Conservation (phyloP, 2,113 vertebrate species). For the Dascyllus trimaculatus region DNA sequence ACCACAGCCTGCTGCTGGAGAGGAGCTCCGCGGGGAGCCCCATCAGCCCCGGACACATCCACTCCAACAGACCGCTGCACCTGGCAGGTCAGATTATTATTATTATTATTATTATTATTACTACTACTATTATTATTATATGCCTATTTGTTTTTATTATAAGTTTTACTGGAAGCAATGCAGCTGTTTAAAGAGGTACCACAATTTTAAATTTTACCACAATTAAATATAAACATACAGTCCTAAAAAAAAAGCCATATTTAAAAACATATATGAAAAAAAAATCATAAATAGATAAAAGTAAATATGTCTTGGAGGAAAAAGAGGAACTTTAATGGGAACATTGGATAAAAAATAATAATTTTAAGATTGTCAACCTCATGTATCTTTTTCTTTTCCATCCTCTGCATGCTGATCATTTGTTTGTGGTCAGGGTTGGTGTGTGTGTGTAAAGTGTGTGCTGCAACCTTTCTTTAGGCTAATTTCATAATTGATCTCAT, state of each 20-base stretch:
- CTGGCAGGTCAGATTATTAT: constrained; percentile 83
- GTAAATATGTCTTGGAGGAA: background rate
- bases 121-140: background rate
- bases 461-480: constrained; percentile 41
- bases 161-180: background rate
- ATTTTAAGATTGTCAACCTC: too few relatives aligned
- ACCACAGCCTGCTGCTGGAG: constrained; percentile 89
- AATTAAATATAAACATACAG: too few relatives aligned
- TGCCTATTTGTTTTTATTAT: background rate
- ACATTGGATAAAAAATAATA: too few relatives aligned
- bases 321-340: too few relatives aligned
- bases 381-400: background rate
- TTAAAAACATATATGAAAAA: background rate
- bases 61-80: constrained; percentile 85
- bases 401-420: background rate
- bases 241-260: background rate
- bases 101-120: constrained; percentile 7
- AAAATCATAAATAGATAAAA: background rate
- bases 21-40: constrained; percentile 85
- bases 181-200: background rate
- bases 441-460: constrained; percentile 17
- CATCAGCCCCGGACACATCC: constrained; percentile 86
- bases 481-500: constrained; percentile 76
- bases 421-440: background rate
- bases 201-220: too few relatives aligned